Evolutionary conservation across 2,797 vertebrate genomes (phyloP).

Genomic region (Fistularia commersonii): DNA sequence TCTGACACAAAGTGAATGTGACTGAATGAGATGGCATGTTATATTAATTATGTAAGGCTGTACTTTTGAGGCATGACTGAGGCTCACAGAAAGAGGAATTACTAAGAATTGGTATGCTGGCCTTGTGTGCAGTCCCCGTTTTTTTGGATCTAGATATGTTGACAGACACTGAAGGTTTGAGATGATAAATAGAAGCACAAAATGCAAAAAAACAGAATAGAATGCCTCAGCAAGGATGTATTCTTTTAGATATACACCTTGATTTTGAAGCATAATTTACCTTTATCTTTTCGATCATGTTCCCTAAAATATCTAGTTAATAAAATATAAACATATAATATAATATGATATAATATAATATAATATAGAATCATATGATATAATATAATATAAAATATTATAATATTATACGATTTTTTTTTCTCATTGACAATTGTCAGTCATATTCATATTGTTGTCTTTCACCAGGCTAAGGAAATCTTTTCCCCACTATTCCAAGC

Average conservation of each 20-base stretch:
- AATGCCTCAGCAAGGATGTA: no score
- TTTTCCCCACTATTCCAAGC: conserved; percentile 9
- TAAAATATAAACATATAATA: no score
- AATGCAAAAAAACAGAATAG: neutral
- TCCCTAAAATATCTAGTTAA: no score
- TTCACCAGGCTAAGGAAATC: neutral
- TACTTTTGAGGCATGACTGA: conserved; percentile 62
- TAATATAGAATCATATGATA: no score
- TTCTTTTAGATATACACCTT: no score
- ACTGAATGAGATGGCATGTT: conserved; percentile 73
- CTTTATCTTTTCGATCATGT: no score
- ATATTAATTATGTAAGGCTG: conserved; percentile 77
- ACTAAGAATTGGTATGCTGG: conserved; percentile 57
- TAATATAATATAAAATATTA: no score
- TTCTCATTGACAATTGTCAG: no score
- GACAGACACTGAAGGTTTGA: conserved; percentile 46
- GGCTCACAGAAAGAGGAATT: conserved; percentile 47
- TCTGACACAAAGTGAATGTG: conserved; percentile 70
- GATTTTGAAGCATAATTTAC: no score
- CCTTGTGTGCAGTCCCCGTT: conserved; percentile 31
- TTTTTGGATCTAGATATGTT: conserved; percentile 46
- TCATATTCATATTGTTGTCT: no score
- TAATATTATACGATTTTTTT: no score
- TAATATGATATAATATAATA: no score
- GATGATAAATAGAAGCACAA: conserved; percentile 21